Percentiles rank a stretch among this genome's conserved stretches.
phyloP scores from a whole-genome alignment of 2,113 vertebrate genomes.

The Cyprinodon tularosa region DNA sequence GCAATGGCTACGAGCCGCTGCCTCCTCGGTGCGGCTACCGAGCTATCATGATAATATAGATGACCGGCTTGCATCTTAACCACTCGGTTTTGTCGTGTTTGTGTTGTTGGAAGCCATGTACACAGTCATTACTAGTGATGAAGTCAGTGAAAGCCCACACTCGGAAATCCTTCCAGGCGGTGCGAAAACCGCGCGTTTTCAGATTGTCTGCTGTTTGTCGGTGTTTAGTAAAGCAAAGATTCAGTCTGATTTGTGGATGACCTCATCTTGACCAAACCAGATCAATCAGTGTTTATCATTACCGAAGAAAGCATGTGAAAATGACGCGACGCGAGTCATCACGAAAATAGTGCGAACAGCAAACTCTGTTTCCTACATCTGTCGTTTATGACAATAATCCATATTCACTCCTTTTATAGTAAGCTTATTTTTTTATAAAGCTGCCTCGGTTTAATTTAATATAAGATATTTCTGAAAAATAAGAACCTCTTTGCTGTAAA shows the following conservation, averaged over 20 bases:
- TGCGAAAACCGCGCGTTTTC: constrained; percentile 76
- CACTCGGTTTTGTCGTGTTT: background rate
- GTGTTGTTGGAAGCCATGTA: background rate
- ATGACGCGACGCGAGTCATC: background rate
- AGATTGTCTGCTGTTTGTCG: constrained; percentile 50
- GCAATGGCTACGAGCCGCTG: constrained; percentile 63
- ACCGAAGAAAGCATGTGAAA: background rate
- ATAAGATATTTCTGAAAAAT: too few species aligned
- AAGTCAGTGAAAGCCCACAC: constrained; percentile 9
- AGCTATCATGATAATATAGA: background rate
- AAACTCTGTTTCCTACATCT: background rate
- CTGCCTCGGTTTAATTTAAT: too few species aligned
- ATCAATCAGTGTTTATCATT: background rate
- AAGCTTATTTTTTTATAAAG: background rate
- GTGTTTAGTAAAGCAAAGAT: background rate
- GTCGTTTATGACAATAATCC: background rate
- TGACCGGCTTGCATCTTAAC: background rate
- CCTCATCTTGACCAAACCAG: background rate
- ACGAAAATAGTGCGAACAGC: background rate
- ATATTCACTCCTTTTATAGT: background rate
- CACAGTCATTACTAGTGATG: constrained; percentile 3
- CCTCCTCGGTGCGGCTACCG: constrained; percentile 37
- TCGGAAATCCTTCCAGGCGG: constrained; percentile 17
- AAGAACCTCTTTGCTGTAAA: too few species aligned
- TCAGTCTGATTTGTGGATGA: background rate